These are phyloP conservation scores for Periophthalmus modestus DNA, from an alignment of 2,113 vertebrate species.

Conservation along the genomic window DNA sequence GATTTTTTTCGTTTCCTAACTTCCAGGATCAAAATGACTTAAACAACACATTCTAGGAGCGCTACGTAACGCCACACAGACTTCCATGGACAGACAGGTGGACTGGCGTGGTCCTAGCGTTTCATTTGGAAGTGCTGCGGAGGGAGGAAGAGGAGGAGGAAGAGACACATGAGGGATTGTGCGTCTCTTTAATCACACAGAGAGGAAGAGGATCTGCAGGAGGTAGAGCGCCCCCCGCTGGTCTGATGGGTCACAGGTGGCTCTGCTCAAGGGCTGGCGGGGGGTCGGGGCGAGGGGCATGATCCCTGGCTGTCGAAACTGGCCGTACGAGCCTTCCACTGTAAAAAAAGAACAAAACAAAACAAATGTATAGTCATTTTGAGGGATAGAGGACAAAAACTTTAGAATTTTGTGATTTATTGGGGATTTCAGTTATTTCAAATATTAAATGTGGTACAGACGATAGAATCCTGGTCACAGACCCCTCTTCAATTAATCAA, in stretches of 20 bases:
- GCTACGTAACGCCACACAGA: constrained; percentile 35
- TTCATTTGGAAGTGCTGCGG: constrained; percentile 49
- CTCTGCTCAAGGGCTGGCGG: constrained; percentile 86
- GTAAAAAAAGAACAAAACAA: constrained; percentile 45
- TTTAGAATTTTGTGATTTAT: too few species aligned
- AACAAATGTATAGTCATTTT: too few species aligned
- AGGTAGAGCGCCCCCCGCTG: constrained; percentile 54
- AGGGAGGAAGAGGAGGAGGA: constrained; percentile 33
- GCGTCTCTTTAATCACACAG: constrained; percentile 71
- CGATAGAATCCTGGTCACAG: too few species aligned
- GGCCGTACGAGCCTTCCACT: constrained; percentile 95
- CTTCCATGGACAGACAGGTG: constrained; percentile 36
- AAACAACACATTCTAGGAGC: not conserved
- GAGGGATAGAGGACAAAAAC: too few species aligned
- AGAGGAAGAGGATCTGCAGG: constrained; percentile 67
- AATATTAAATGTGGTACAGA: too few species aligned
- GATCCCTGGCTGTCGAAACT: constrained; percentile 98
- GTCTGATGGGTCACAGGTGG: constrained; percentile 67
- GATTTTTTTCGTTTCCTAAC: not conserved
- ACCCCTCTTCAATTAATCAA: too few species aligned
- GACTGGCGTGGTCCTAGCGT: constrained; percentile 47
- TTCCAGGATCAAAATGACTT: not conserved
- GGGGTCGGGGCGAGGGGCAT: constrained; percentile 91
- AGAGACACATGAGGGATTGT: constrained; percentile 35
- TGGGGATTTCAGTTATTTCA: too few species aligned